These are phyloP conservation scores for Lasiommata megera DNA, from an alignment of 2,888 invertebrate species.

Conservation along the genomic window DNA sequence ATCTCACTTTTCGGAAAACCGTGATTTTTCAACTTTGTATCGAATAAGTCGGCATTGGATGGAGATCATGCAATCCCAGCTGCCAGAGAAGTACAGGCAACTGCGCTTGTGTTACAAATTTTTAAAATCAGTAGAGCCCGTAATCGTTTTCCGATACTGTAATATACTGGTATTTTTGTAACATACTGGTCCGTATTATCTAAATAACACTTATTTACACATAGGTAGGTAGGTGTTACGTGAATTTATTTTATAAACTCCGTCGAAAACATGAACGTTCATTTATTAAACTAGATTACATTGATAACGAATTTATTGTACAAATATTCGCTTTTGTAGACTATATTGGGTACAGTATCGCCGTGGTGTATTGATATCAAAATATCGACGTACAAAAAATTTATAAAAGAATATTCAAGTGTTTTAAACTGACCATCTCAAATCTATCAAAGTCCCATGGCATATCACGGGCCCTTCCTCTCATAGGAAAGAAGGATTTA, in stretches of 20 bases:
- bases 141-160: slow-evolving; percentile 15
- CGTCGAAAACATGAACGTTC: slow-evolving; percentile 16
- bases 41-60: too few species aligned
- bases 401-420: too few species aligned
- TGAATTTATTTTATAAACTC: slow-evolving; percentile 11
- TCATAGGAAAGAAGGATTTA: too few species aligned
- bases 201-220: slow-evolving; percentile 11
- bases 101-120: neutral
- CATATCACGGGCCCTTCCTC: too few species aligned
- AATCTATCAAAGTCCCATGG: too few species aligned
- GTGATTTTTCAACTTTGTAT: too few species aligned
- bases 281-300: slow-evolving; percentile 25
- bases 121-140: neutral
- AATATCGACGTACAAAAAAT: neutral
- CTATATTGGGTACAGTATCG: slow-evolving; percentile 10
- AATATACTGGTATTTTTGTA: slow-evolving; percentile 7
- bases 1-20: too few species aligned
- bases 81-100: too few species aligned
- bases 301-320: slow-evolving; percentile 25
- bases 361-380: neutral
- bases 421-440: too few species aligned
- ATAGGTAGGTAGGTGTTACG: neutral
- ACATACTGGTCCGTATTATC: slow-evolving; percentile 4
- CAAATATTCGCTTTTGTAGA: slow-evolving; percentile 18
- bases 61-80: too few species aligned